Evolutionary conservation across 2,113 vertebrate genomes (phyloP), one percentile per base, ranked within the genome.

Genomic region (Microtus ochrogaster): DNA sequence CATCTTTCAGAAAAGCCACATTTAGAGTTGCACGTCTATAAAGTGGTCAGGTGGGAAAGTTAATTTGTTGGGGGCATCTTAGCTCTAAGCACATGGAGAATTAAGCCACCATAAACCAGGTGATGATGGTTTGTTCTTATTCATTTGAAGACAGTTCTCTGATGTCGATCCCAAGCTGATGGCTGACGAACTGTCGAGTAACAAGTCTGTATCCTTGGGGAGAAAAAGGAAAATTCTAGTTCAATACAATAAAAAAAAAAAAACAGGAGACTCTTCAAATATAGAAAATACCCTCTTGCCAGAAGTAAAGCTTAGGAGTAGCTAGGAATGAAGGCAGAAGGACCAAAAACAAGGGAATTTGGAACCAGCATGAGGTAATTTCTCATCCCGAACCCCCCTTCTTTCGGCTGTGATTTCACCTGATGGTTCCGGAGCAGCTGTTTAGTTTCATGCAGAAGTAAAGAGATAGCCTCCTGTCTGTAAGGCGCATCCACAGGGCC

Each of bases 391-490:
- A 93, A 73, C 58, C 73, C 49, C 66, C 12, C 55, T 26, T 68
- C 41, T 73, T 58, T 89, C 91, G 81, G 92, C 91, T 66, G 11
- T 85, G 24, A 84, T 94, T 84, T 84, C 76, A 93, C 88, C 76
- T 79, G 52, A 86, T 70, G 74, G 92, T 83, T 95, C 17, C 94
- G 92, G 86, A 77, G 87, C 47, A 79, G 2, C 55, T 82, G 36
- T 39, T 73, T 30, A 28, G n/a, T 73, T 30, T 58, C 26, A 58
- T 87, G 13, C 74, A 82, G 33, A 85, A 47, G 4, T 83, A 16
- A 65, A 4, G 7, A 78, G 4, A 44, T 33, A 16, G 4, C 16
- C 7, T 84, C 58, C 26, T 36, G 52, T 30, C 70, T 91, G 1
- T 65, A 70, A 63, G 30, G 58, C 5, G 7, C 17, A 41, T 73